Conservation (phyloP, 2,797 vertebrate genomes). For the Schizothorax lantsangensis region DNA sequence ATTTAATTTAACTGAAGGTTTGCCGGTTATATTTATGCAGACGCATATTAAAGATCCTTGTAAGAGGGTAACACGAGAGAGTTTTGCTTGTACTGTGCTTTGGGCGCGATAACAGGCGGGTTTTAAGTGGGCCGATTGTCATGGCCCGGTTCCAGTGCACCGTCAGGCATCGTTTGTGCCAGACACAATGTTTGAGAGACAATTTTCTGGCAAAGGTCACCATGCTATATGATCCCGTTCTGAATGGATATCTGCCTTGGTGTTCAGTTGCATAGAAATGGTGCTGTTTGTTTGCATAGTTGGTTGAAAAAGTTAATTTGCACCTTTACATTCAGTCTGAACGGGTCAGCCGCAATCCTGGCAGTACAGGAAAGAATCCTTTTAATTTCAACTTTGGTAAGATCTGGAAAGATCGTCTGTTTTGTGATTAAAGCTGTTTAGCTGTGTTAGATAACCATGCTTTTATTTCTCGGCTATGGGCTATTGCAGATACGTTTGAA, state of each 20-base stretch:
- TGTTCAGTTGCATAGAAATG: constrained; percentile 36
- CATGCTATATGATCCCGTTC: constrained; percentile 39
- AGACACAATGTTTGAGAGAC: constrained; percentile 39
- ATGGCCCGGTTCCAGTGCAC: neutral
- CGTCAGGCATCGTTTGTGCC: constrained; percentile 35
- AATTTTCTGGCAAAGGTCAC: constrained; percentile 24
- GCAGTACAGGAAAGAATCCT: neutral
- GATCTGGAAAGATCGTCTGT: neutral
- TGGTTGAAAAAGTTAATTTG: neutral
- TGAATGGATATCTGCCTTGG: constrained; percentile 8
- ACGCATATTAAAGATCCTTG: neutral
- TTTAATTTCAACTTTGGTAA: neutral
- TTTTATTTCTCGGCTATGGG: neutral
- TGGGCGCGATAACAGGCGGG: neutral
- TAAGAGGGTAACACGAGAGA: neutral
- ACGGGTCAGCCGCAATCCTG: neutral
- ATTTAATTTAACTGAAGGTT: neutral
- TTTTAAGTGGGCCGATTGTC: neutral
- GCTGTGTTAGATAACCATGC: no score
- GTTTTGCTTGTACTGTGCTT: neutral
- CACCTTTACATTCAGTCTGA: neutral
- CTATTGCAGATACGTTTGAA: neutral
- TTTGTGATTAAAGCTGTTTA: neutral
- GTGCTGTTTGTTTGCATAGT: neutral
- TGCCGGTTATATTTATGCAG: neutral